Evolutionary conservation across 2,113 vertebrate species (phyloP).

Genomic region (Isurus oxyrinchus): DNA sequence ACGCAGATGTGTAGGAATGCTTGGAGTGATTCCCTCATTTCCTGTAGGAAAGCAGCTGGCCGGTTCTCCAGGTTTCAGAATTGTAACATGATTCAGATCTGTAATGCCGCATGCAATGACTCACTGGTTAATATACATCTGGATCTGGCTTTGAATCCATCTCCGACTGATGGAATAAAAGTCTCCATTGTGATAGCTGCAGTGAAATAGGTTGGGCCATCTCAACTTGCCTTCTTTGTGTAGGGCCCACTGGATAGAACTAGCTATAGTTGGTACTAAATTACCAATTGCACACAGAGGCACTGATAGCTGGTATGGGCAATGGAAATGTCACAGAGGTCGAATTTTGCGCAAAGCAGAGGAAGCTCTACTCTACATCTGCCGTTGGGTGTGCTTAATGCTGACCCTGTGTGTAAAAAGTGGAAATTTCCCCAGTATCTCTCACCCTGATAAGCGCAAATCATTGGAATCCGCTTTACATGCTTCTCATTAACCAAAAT

Average conservation of each 20-base stretch:
- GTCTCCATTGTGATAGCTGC: not conserved
- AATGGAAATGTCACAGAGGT: not conserved
- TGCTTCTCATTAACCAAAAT: not conserved
- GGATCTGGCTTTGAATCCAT: not conserved
- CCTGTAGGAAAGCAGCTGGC: not conserved
- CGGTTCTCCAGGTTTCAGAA: not conserved
- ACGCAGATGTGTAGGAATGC: not conserved
- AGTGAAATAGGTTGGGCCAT: not conserved
- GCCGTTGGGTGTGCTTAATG: not conserved
- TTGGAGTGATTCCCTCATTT: not conserved
- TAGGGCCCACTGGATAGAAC: not conserved
- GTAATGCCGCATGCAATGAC: not conserved
- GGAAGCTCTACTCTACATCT: not conserved
- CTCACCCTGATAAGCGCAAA: not conserved
- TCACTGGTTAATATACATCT: not conserved
- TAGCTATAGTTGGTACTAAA: not conserved
- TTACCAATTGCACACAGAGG: not conserved
- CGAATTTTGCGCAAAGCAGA: slow-evolving; percentile 26
- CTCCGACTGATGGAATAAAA: not conserved
- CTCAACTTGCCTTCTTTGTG: not conserved
- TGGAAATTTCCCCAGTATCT: not conserved
- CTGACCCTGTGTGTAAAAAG: not conserved
- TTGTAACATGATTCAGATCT: not conserved
- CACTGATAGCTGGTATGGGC: not conserved
- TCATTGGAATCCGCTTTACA: slow-evolving; percentile 1